These are phyloP conservation scores for Sphenopsis melanotis DNA, from an alignment of 2,797 vertebrate genomes.

Conservation along the genomic window DNA sequence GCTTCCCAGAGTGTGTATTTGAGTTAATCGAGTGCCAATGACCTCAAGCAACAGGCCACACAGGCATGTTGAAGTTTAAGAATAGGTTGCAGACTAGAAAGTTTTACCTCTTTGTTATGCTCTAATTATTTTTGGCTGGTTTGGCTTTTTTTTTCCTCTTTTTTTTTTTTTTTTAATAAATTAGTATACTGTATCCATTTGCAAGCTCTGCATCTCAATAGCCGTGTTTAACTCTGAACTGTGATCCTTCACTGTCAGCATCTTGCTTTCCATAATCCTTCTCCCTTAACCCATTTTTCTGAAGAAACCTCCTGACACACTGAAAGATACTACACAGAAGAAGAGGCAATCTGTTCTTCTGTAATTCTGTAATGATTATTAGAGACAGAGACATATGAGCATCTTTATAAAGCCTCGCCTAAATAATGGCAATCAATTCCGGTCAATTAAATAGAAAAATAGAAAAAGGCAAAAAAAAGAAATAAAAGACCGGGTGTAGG, in stretches of 20 bases:
- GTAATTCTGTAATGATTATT: not conserved
- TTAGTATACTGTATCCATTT: not conserved
- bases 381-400: not conserved
- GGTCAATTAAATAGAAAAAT: not conserved
- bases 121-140: not conserved
- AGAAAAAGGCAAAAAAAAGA: fast-evolving
- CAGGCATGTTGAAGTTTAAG: not conserved
- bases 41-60: not conserved
- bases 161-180: not conserved
- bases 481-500: not conserved
- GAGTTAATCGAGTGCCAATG: not conserved
- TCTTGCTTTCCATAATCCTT: not conserved
- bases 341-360: not conserved
- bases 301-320: not conserved
- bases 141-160: fast-evolving
- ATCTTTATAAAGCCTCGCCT: not conserved
- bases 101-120: not conserved
- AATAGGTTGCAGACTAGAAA: constrained; percentile 1
- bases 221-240: not conserved
- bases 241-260: not conserved
- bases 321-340: not conserved
- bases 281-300: not conserved
- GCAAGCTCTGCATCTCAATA: not conserved
- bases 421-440: not conserved
- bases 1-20: not conserved